phyloP scores from a whole-genome alignment of 2,888 invertebrate species.

The Neoitamus cyanurus region DNA sequence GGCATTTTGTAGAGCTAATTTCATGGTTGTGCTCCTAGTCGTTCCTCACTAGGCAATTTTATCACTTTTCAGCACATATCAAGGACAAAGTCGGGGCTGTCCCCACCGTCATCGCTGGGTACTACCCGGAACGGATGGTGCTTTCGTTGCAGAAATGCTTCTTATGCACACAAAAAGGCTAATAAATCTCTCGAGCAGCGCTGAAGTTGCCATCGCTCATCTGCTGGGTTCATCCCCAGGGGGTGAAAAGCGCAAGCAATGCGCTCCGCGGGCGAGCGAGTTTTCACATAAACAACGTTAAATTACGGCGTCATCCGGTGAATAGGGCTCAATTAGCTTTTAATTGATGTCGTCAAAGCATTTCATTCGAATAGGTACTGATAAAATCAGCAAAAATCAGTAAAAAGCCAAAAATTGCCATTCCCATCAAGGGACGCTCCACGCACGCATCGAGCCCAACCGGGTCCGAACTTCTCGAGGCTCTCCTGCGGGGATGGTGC shows the following conservation, averaged over 20 bases:
- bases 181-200: background rate
- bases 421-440: background rate
- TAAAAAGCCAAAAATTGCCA: background rate
- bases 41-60: background rate
- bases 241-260: background rate
- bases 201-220: background rate
- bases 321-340: slow-evolving; percentile 38
- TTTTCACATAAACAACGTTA: slow-evolving; percentile 20
- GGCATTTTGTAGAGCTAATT: background rate
- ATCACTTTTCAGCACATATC: slow-evolving; percentile 5
- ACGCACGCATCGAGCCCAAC: background rate
- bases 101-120: background rate
- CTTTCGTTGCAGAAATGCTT: slow-evolving; percentile 1
- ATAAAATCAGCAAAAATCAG: slow-evolving; percentile 38
- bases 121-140: background rate
- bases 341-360: slow-evolving; percentile 43
- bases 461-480: background rate
- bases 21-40: background rate
- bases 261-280: background rate
- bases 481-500: background rate
- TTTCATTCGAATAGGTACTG: slow-evolving; percentile 3
- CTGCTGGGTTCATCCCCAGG: background rate
- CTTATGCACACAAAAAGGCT: background rate
- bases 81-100: background rate
- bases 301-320: slow-evolving; percentile 23